phyloP scores from a whole-genome alignment of 2,113 vertebrate species.

The Sander vitreus region DNA sequence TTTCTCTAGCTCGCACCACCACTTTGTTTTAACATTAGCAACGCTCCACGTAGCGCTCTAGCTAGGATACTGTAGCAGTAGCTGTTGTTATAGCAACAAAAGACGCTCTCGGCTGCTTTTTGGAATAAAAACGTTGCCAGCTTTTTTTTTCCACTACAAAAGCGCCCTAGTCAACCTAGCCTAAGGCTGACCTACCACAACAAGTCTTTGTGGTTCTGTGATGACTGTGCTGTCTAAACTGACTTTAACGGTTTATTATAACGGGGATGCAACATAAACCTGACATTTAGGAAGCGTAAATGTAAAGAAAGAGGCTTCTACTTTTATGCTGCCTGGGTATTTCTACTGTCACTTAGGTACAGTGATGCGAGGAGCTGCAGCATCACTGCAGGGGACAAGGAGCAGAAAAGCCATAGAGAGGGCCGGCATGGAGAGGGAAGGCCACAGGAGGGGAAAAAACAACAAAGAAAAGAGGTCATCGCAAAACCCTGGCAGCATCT shows the following conservation, averaged over 20 bases:
- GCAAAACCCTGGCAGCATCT: conserved; percentile 45
- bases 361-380: conserved; percentile 34
- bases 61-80: too few relatives aligned
- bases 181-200: too few relatives aligned
- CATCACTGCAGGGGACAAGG: conserved; percentile 19
- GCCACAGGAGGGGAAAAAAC: conserved; percentile 44
- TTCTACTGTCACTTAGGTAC: not conserved
- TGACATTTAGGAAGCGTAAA: not conserved
- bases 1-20: too few relatives aligned
- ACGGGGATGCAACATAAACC: not conserved
- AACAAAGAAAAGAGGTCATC: conserved; percentile 51
- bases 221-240: not conserved
- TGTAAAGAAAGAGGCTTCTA: not conserved
- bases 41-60: too few relatives aligned
- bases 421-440: conserved; percentile 28
- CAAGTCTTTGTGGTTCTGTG: not conserved
- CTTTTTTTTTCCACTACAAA: too few relatives aligned
- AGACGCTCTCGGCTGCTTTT: too few relatives aligned
- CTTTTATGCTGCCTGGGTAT: not conserved
- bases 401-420: conserved; percentile 32
- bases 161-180: too few relatives aligned
- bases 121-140: too few relatives aligned
- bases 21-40: too few relatives aligned
- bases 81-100: too few relatives aligned
- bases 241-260: not conserved